A percentile compares a stretch with the other conserved stretches of the same genome.
phyloP scores from a whole-genome alignment of 64 coral and sea anemone species.

The Exaiptasia diaphana region DNA sequence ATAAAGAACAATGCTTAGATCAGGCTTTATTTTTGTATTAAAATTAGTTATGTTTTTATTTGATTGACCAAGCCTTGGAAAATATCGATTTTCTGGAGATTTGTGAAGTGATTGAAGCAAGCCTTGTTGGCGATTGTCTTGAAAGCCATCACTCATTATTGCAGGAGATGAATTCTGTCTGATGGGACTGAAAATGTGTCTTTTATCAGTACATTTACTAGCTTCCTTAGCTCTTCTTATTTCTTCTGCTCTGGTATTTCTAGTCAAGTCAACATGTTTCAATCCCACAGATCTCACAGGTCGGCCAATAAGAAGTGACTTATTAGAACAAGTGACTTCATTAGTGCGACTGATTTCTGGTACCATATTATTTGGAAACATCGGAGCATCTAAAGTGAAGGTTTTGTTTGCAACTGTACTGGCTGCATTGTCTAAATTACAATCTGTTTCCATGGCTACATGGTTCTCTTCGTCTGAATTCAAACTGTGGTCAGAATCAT shows the following conservation, averaged over 20 bases:
- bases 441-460: conserved; percentile 3
- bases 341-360: neutral
- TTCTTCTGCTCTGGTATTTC: conserved; percentile 50
- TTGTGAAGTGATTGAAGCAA: too few relatives aligned
- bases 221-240: conserved; percentile 55
- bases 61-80: too few relatives aligned
- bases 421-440: neutral
- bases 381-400: neutral
- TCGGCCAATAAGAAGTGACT: conserved; percentile 69
- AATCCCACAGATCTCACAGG: conserved; percentile 41
- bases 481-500: conserved; percentile 29
- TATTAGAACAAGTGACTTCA: neutral
- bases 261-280: conserved; percentile 67
- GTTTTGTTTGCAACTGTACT: neutral
- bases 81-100: too few relatives aligned
- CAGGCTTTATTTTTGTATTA: too few relatives aligned
- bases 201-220: conserved; percentile 47
- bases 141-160: too few relatives aligned
- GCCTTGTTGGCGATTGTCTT: too few relatives aligned
- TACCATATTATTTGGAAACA: neutral
- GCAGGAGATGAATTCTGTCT: conserved; percentile 30
- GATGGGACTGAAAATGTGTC: conserved; percentile 17
- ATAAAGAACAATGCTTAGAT: too few relatives aligned
- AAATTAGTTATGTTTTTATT: too few relatives aligned
- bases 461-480: conserved; percentile 70